Percentiles rank a stretch among this genome's conserved stretches.
Conservation (phyloP, 2,888 invertebrate species). For the Polydrusus cervinus region DNA sequence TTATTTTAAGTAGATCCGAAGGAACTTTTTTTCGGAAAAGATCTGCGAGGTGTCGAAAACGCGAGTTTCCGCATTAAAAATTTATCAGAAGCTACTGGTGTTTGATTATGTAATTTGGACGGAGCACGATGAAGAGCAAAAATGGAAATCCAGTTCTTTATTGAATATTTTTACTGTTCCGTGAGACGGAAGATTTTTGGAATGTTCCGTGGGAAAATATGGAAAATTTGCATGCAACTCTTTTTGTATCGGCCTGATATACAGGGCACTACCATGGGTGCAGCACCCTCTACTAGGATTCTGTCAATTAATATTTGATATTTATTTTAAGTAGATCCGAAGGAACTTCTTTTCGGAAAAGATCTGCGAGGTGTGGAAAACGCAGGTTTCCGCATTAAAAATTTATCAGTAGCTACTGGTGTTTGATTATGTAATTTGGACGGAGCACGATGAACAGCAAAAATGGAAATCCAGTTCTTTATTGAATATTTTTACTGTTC, state of each 20-base stretch:
- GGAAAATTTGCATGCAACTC: too few relatives aligned
- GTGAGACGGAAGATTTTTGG: too few relatives aligned
- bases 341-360: constrained; percentile 20
- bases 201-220: too few relatives aligned
- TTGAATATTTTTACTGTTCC: too few relatives aligned
- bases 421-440: constrained; percentile 11
- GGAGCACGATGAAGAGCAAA: background rate
- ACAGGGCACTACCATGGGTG: too few relatives aligned
- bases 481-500: too few relatives aligned
- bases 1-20: too few relatives aligned
- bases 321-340: too few relatives aligned
- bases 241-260: too few relatives aligned
- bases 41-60: constrained; percentile 25
- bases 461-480: background rate
- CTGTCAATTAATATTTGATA: too few relatives aligned
- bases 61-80: constrained; percentile 26
- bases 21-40: constrained; percentile 21
- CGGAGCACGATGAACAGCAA: background rate
- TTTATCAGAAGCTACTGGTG: constrained; percentile 19
- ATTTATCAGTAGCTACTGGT: constrained; percentile 20
- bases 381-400: constrained; percentile 25
- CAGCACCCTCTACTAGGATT: too few relatives aligned
- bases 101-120: constrained; percentile 11
- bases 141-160: background rate
- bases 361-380: constrained; percentile 26